Base-by-base conservation (phyloP, 1,140 invertebrate species). In the Magallana gigas region DNA sequence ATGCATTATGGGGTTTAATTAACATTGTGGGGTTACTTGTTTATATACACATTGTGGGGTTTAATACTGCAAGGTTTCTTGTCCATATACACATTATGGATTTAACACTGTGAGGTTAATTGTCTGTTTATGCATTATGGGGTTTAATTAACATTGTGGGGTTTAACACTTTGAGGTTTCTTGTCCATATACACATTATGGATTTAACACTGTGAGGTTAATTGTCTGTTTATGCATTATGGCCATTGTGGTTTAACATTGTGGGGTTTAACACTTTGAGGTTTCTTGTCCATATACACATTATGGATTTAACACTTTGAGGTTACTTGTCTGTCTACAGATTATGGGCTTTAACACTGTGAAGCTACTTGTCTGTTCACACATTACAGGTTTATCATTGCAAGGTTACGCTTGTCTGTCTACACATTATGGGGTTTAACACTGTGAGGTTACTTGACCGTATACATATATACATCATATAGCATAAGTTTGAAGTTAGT, bases 401-500 rank as follows among this genome's bases (percentile, higher is more conserved):
- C 60, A n/a, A 62, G 60, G 60, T 62, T 62, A 62, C 14, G 60
- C 23, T 23, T 23, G 23, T 23, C 23, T 23, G 23, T 23, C 23
- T 23, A 23, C 23, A 23, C 60, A 62, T 62, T 62, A 62, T 62
- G 60, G 60, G 60, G 60, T 62, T 62, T 62, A 62, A 62, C 60
- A 62, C 60, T 14, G 60, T 62, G 60, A 62, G 60, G 60, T 62
- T 62, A 62, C 60, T 62, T 62, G 60, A 62, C 60, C 60, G 6
- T 62, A 62, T 62, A 16, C 14, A 62, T 62, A 62, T 12, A 62
- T 62, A 62, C 14, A 62, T 62, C 11, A 62, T 48, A 48, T 62
- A 62, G 60, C 60, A 62, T 14, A 62, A 62, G 60, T 62, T 62
- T 62, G 60, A 62, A 62, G 60, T 62, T 62, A 62, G 60, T 16